Percentiles rank a stretch among this genome's conserved stretches.
These are phyloP conservation scores for Hofmannophila pseudospretella DNA, from an alignment of 2,888 invertebrate genomes.

Conservation along the genomic window DNA sequence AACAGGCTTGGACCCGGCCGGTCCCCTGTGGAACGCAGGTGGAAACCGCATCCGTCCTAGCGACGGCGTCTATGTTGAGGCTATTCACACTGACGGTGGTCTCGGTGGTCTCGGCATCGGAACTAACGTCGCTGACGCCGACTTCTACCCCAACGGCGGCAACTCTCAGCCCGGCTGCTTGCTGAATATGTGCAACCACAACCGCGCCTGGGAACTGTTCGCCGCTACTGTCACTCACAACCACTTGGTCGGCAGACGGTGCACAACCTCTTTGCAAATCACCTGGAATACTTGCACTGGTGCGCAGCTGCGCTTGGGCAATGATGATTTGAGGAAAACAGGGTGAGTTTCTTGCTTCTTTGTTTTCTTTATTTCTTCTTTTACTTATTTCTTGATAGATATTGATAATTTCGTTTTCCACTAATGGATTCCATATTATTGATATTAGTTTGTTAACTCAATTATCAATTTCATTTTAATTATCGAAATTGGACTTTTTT, in stretches of 20 bases:
- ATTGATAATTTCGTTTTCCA: no score
- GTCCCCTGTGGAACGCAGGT: conserved; percentile 49
- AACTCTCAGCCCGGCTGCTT: conserved; percentile 50
- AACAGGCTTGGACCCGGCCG: conserved; percentile 52
- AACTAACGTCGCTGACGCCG: conserved; percentile 64
- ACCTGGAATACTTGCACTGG: conserved; percentile 42
- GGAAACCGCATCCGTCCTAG: conserved; percentile 27
- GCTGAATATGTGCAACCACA: conserved; percentile 46
- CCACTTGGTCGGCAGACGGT: conserved; percentile 41
- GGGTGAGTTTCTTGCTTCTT: conserved; percentile 46
- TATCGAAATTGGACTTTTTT: no score
- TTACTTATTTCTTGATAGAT: no score
- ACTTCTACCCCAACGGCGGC: conserved; percentile 80
- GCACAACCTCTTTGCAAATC: conserved; percentile 36
- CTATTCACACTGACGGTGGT: conserved; percentile 65
- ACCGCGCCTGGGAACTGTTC: conserved; percentile 51
- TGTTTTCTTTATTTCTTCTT: no score
- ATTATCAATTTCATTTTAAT: no score
- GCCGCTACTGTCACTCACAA: conserved; percentile 44
- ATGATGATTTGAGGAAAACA: conserved; percentile 35
- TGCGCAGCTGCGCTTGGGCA: conserved; percentile 38
- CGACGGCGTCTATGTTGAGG: conserved; percentile 57
- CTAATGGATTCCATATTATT: no score
- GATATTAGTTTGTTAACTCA: no score
- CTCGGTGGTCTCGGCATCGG: conserved; percentile 65